Base-by-base conservation (phyloP, 23 tunicate genomes). In the Halocynthia aurantium region DNA sequence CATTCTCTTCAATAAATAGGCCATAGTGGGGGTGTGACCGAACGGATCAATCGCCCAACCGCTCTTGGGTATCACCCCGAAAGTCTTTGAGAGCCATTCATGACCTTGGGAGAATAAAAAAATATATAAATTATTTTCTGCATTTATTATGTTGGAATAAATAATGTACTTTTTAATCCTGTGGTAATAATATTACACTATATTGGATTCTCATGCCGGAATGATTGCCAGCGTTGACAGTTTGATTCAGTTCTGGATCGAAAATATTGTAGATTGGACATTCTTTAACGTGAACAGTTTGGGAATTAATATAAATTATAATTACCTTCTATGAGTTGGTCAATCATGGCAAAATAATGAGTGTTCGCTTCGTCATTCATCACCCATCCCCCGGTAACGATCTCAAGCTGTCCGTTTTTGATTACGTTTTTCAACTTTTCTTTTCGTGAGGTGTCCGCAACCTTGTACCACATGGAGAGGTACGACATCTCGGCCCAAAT, bases 311-410 rank as follows among this genome's bases (percentile, higher is more conserved):
- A 50, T 0, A 65, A 40, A 8, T 7, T 11, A 15, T 50, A 72
- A 69, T n/a, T 67, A 86, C 94, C 98, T 88, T 88, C 98, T 50
- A 93, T 87, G 74, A 93, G 71, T 69, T 96, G 99, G 74, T 96
- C 99, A 70, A 90, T 90, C 96, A 96, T 96, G 0, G 96, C 96
- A 83, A 90, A 96, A 71, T 96, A 96, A 66, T 96, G 99, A 6
- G 96, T 96, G 71, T 92, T 92, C n/a, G 99, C 99, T 58, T 96
- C 99, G 75, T 96, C 99, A 63, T 92, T 96, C 99, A 96, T 96
- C 49, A 96, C 99, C 99, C 99, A 96, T 0, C 99, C 99, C 7
- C 92, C 99, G 21, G 99, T 96, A 7, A 96, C 99, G 19, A 96
- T 96, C 69, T 96, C 99, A 18, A 96, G 78, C 72, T 96, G 99